Evolutionary conservation across 2,113 vertebrate species (phyloP), one percentile per base, ranked within the genome.

Genomic region (Triplophysa tibetana): DNA sequence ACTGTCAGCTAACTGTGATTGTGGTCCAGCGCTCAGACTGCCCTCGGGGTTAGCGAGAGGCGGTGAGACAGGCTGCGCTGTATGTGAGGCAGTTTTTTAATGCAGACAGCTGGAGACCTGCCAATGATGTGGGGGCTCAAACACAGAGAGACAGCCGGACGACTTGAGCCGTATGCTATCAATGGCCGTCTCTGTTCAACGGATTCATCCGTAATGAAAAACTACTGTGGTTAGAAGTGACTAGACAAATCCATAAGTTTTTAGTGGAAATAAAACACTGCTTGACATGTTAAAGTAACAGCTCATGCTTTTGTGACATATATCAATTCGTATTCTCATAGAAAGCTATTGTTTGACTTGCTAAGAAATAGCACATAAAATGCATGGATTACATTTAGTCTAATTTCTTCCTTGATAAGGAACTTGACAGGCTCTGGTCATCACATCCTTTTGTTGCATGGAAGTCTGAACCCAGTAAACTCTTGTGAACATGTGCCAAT

Each of bases 41-140:
- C 10, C 48, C 62, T 66, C 10, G 41, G 23, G 23, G 54, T 62
- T 60, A 62, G 26, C 48, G 14, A 24, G 61, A 24, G 74, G 72
- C 29, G 43, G 72, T 38, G 38, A 29, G 33, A 23, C 38, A 29
- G 69, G 10, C 48, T 24, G 58, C 13, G 8, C 72, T 61, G 60
- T 61, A 67, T 81, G 75, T 70, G 48, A 81, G 69, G 65, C 16
- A 19, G 83, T 64, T 80, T 79, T 81, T 66, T 84, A 43, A 73
- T 74, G 66, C 26, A 56, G 21, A 62, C 52, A 26, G 41, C 67
- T 65, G 74, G 66, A 70, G 48, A 70, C 23, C 24, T 41, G 70
- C 79, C 69, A 69, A 48, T 21, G 48, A 48, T 2, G 56, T 70
- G 75, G 63, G 29, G 33, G 48, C 1, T 41, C n/a, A 41, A 62